Conservation (phyloP, 2,797 vertebrate genomes). For the Sebastes cheni region DNA sequence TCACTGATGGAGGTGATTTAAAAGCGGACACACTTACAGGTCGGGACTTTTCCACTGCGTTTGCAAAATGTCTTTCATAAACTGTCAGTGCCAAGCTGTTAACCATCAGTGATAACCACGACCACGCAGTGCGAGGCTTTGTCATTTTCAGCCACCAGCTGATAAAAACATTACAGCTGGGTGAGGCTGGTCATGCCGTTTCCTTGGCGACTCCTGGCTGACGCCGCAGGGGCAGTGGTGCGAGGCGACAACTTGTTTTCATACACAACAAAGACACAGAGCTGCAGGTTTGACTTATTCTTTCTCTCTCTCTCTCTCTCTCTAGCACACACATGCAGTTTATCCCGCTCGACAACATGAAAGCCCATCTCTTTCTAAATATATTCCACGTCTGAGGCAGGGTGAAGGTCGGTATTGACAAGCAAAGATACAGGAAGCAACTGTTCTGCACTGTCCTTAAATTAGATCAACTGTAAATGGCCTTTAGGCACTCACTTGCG, state of each 20-base stretch:
- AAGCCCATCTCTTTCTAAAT: slow-evolving; percentile 43
- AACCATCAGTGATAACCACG: slow-evolving; percentile 12
- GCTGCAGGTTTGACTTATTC: slow-evolving; percentile 35
- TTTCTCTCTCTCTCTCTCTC: not conserved
- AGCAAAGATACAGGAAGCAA: slow-evolving; percentile 41
- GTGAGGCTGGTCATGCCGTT: slow-evolving; percentile 60
- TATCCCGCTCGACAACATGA: not conserved
- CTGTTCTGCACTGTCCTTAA: slow-evolving; percentile 38
- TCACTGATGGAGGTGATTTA: slow-evolving; percentile 2
- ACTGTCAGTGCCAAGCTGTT: not conserved
- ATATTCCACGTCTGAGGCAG: slow-evolving; percentile 18
- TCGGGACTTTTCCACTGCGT: not conserved
- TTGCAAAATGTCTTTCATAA: slow-evolving; percentile 8
- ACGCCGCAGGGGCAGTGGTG: slow-evolving; percentile 39
- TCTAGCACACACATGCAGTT: not conserved
- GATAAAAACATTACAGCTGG: slow-evolving; percentile 62
- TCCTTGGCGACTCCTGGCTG: slow-evolving; percentile 65
- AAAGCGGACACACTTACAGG: not conserved
- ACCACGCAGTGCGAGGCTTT: slow-evolving; percentile 10
- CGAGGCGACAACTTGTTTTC: slow-evolving; percentile 61
- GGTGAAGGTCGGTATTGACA: slow-evolving; percentile 54
- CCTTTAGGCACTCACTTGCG: slow-evolving; percentile 14
- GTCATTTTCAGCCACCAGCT: slow-evolving; percentile 45
- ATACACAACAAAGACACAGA: slow-evolving; percentile 67
- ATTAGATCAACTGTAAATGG: slow-evolving; percentile 48